phyloP scores from a whole-genome alignment of 2,113 vertebrate genomes.

The Strix aluco region DNA sequence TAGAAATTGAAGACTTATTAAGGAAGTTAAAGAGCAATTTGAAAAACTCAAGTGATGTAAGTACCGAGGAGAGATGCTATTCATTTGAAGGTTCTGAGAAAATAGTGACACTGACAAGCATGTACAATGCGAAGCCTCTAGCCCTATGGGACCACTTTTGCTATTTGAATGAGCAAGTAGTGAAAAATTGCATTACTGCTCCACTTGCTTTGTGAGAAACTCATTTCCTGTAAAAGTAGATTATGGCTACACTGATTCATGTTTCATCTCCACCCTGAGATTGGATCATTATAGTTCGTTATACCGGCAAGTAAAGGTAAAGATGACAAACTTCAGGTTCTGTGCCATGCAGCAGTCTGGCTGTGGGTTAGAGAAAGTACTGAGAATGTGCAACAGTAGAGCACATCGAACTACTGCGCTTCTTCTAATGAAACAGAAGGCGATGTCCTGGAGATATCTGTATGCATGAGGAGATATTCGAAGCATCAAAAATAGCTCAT shows the following conservation, averaged over 20 bases:
- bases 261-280: not conserved
- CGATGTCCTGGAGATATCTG: not conserved
- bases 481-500: not conserved
- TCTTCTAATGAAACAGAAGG: not conserved
- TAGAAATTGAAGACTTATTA: constrained; percentile 59
- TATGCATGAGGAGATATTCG: not conserved
- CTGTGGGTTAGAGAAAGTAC: not conserved
- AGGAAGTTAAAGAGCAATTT: constrained; percentile 64
- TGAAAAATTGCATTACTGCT: not conserved
- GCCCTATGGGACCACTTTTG: not conserved
- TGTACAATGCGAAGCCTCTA: not conserved
- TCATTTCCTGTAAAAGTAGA: not conserved
- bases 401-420: not conserved
- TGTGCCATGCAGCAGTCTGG: not conserved
- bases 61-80: constrained; percentile 36
- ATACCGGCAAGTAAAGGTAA: not conserved
- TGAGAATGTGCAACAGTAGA: not conserved
- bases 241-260: not conserved
- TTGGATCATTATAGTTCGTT: not conserved
- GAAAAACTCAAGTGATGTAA: constrained; percentile 46
- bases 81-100: constrained; percentile 42
- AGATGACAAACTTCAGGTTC: not conserved
- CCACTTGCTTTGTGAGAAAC: not conserved
- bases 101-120: not conserved
- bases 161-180: not conserved